Percentiles rank a stretch among this genome's conserved stretches.
These are phyloP conservation scores for Agrotis exclamationis DNA, from an alignment of 2,888 invertebrate genomes.

Conservation along the genomic window DNA sequence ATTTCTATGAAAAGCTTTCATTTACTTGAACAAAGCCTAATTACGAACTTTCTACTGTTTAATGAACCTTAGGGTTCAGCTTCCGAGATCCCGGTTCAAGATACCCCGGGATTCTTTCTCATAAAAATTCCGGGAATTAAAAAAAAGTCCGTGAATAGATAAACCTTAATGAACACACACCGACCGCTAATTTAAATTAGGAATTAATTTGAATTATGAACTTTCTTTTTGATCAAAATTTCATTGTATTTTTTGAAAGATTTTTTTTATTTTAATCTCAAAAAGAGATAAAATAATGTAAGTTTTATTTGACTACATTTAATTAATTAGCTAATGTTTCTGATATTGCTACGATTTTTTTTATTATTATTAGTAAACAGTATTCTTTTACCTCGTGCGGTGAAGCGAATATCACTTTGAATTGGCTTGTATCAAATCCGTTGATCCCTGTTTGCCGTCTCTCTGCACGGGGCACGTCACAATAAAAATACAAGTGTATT, in stretches of 20 bases:
- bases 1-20: slow-evolving; percentile 13
- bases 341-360: not conserved
- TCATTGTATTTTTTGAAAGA: slow-evolving; percentile 8
- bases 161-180: slow-evolving; percentile 1
- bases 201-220: slow-evolving; percentile 16
- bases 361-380: not conserved
- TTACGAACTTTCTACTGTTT: not conserved
- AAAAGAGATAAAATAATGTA: slow-evolving; percentile 16
- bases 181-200: slow-evolving; percentile 12
- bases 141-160: slow-evolving; percentile 7
- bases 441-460: too few species aligned
- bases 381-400: not conserved
- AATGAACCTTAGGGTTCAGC: not conserved
- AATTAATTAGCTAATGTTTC: slow-evolving; percentile 34
- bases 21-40: not conserved
- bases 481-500: too few species aligned
- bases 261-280: slow-evolving; percentile 30
- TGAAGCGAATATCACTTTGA: too few species aligned
- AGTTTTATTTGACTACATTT: slow-evolving; percentile 9
- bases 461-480: too few species aligned
- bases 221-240: slow-evolving; percentile 16
- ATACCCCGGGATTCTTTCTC: not conserved
- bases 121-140: not conserved
- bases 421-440: too few species aligned
- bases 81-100: not conserved